Evolutionary conservation across 2,797 vertebrate species (phyloP).

Genomic region (Amniataba percoides): DNA sequence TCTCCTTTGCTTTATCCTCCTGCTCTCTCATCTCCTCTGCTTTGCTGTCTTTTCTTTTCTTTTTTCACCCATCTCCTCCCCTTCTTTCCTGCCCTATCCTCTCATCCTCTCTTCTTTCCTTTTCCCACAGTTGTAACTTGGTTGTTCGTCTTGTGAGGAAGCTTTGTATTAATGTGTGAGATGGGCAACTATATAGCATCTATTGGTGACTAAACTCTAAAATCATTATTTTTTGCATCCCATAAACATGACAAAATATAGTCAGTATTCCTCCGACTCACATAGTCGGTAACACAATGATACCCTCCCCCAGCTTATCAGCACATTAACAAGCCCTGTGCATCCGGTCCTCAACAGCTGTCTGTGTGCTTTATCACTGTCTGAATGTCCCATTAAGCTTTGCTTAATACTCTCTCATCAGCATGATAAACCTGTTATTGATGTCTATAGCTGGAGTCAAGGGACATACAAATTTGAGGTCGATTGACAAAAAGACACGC

Average conservation of each 20-base stretch:
- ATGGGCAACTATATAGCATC: constrained; percentile 1
- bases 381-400: constrained; percentile 75
- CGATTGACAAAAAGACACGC: constrained; percentile 58
- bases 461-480: constrained; percentile 67
- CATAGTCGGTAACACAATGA: constrained; percentile 23
- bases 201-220: constrained; percentile 18
- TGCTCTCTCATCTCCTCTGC: neutral
- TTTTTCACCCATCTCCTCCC: neutral
- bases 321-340: constrained; percentile 72
- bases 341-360: constrained; percentile 75
- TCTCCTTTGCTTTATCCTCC: neutral
- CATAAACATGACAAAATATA: constrained; percentile 33
- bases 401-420: constrained; percentile 76
- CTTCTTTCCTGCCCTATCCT: neutral
- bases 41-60: neutral
- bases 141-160: constrained; percentile 9
- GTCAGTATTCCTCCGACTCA: constrained; percentile 26
- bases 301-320: constrained; percentile 55
- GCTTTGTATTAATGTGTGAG: constrained; percentile 5
- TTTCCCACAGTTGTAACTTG: neutral
- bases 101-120: neutral
- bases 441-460: constrained; percentile 61
- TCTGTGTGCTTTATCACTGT: constrained; percentile 74
- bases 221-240: constrained; percentile 4
- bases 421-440: constrained; percentile 76